Conservation (phyloP, 2,888 invertebrate genomes). For the Drepana falcataria region DNA sequence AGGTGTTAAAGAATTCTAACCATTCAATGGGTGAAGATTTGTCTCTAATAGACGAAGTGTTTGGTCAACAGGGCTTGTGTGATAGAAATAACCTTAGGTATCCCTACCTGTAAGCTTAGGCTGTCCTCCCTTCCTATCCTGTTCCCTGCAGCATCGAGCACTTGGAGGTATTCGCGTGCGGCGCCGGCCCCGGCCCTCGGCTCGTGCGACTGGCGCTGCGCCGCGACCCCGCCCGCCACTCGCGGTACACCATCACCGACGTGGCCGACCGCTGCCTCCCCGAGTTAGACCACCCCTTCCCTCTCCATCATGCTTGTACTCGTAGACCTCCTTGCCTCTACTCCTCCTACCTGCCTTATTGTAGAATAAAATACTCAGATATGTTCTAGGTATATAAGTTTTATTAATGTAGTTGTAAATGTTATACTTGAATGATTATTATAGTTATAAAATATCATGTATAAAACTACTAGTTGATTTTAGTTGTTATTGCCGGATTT, state of each 20-base stretch:
- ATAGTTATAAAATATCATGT: too few species aligned
- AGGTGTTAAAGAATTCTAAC: too few species aligned
- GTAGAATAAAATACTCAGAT: too few species aligned
- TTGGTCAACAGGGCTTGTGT: too few species aligned
- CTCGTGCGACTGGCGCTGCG: conserved; percentile 35
- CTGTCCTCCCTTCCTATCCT: conserved; percentile 3
- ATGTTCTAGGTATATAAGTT: too few species aligned
- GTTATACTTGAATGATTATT: not conserved
- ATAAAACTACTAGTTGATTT: too few species aligned
- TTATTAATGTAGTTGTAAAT: too few species aligned
- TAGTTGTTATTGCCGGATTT: too few species aligned
- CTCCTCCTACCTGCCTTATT: too few species aligned
- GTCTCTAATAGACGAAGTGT: too few species aligned
- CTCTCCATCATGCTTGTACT: not conserved
- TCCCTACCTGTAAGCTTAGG: not conserved
- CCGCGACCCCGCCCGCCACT: conserved; percentile 20
- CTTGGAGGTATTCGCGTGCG: conserved; percentile 55
- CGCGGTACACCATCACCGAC: conserved; percentile 38
- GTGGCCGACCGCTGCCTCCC: conserved; percentile 26
- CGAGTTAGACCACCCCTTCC: conserved; percentile 28
- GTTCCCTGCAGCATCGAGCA: conserved; percentile 46
- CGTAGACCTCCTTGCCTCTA: too few species aligned
- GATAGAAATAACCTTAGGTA: not conserved
- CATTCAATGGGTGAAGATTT: too few species aligned
- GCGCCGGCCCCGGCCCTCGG: conserved; percentile 17